Base-by-base conservation (phyloP, 2,888 invertebrate species). In the Lepidonotus clava region DNA sequence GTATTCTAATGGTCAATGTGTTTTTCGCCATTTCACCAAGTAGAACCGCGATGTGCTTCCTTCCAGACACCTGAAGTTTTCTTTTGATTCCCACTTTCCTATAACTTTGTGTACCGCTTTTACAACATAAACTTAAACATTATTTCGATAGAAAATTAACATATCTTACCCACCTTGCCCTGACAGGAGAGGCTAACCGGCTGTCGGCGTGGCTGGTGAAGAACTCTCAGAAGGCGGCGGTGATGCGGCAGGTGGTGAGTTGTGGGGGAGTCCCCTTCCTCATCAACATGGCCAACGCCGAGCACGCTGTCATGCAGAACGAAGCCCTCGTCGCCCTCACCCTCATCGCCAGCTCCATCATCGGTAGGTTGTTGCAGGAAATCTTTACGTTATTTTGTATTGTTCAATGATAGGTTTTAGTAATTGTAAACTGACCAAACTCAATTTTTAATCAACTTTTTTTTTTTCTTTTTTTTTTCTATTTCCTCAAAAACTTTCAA, bases 201-300 rank as follows among this genome's bases (percentile, higher is more conserved):
- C 90, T 94, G n/a, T 88, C 94, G 85, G 93, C 94, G 85, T 97
- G 97, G 96, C 84, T 94, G 41, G 96, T 97, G 84, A 97, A 96
- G 92, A 96, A 97, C 92, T 96, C 96, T 91, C 94, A 90, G 77
- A 91, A 92, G 5, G 86, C 90, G 28, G 94, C 94, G 34, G 95
- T 95, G 2, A 94, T 95, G 90, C 93, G 93, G 56, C 92, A 92
- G 83, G 92, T 95, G 86, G 93, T 95, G 18, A 92, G 94, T 66
- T 95, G 96, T 77, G 97, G 96, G 88, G 96, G 96, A 87, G 95
- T 97, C 46, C 96, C 96, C 86, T 96, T 96, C 91, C 95, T 98
- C 90, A 96, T 97, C 18, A 96, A 96, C 94, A 98, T 98, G 98
- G 95, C 97, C 89, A 96, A 96, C 4, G 96, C 97, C 1, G 96